A percentile compares a stretch with the other conserved stretches of the same genome.
Conservation (phyloP, 2,113 vertebrate species). For the Tupaia chinensis region DNA sequence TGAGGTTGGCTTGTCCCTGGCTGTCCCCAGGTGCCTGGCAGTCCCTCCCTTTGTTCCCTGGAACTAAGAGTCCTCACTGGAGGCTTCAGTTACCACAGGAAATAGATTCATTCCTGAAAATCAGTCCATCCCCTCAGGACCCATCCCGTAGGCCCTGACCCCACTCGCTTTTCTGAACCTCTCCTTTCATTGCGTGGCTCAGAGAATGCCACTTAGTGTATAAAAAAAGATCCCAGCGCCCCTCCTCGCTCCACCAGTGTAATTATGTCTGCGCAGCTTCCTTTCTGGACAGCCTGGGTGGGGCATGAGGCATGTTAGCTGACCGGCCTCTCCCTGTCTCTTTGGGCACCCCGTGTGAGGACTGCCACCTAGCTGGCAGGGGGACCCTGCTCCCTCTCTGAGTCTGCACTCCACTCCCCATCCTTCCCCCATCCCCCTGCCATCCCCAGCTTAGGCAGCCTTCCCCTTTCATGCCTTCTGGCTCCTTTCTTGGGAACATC, state of each 20-base stretch:
- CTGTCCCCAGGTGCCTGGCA: not conserved
- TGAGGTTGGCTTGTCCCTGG: not conserved
- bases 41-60: not conserved
- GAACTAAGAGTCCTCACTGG: not conserved
- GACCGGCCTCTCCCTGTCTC: not conserved
- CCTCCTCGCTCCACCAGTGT: not conserved
- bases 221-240: not conserved
- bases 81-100: not conserved
- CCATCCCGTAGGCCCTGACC: not conserved
- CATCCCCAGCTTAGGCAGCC: rapidly evolving
- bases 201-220: constrained; percentile 17
- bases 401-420: not conserved
- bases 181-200: not conserved
- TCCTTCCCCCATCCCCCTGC: not conserved
- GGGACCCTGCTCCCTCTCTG: not conserved
- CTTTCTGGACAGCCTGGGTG: not conserved
- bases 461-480: not conserved
- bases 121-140: not conserved
- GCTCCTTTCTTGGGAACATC: not conserved
- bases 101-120: not conserved
- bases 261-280: constrained; percentile 47
- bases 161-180: not conserved
- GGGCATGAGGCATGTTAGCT: not conserved
- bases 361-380: not conserved
- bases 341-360: not conserved